Base-by-base conservation (phyloP, 2,888 invertebrate genomes). In the Gymnosoma rotundatum region DNA sequence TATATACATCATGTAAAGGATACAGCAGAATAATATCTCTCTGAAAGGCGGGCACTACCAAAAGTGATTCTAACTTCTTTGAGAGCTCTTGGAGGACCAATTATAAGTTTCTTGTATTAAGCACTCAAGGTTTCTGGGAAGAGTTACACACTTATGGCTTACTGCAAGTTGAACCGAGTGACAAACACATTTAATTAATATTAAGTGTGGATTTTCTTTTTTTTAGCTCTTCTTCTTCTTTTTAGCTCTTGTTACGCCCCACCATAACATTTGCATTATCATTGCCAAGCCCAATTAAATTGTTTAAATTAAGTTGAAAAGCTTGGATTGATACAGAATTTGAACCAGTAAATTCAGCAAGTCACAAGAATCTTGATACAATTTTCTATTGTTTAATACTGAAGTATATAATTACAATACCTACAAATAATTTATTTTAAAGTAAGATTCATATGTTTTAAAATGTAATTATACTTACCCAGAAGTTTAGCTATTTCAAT, bases 201-300 rank as follows among this genome's bases (percentile, higher is more conserved):
- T 45, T 45, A 45, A n/a, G n/a, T n/a, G n/a, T n/a, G n/a, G n/a
- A n/a, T n/a, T n/a, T n/a, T n/a, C 2, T 42, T 12, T 2, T 45
- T 45, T 45, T 45, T 14, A 45, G 45, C 25, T 25, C 25, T n/a
- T n/a, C n/a, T n/a, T n/a, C n/a, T n/a, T n/a, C n/a, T n/a, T n/a
- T n/a, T n/a, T n/a, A n/a, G 25, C 45, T 7, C 14, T 63, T 63
- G 18, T 63, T 63, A 14, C 45, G 38, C 2, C 63, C 63, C 18
- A 63, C 45, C 42, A 63, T 42, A 12, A 63, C 63, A 21, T 63
- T 63, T 8, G 64, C 64, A 20, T 48, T 64, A 21, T 64, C n/a
- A 25, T 32, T 64, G 20, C 48, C 64, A 64, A 64, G 48, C 7
- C 64, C 64, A 45, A 45, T 42, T 25, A 63, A 45, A n/a, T 45